Percentiles rank a stretch among this genome's conserved stretches.
phyloP scores from a whole-genome alignment of 2,113 vertebrate species.

The Pagrus major region DNA sequence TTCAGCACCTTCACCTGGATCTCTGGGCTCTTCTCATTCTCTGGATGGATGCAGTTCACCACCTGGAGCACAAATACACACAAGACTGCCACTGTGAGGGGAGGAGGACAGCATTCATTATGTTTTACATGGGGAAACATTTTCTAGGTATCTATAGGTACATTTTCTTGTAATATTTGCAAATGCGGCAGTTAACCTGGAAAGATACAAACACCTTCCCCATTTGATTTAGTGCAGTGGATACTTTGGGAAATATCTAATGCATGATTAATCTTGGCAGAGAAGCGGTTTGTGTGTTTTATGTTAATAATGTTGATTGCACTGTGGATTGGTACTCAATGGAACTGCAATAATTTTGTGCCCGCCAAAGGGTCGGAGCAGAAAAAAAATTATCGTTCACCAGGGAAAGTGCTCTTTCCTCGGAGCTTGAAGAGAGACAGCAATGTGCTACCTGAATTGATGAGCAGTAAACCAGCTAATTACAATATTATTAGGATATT shows the following conservation, averaged over 20 bases:
- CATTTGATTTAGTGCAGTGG: not conserved
- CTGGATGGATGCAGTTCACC: slow-evolving; percentile 96
- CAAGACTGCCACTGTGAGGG: not conserved
- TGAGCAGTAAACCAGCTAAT: slow-evolving; percentile 68
- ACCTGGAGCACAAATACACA: slow-evolving; percentile 84
- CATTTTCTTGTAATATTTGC: not conserved
- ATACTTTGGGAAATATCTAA: not conserved
- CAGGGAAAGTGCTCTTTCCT: slow-evolving; percentile 41
- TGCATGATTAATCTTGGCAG: not conserved
- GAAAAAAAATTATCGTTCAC: slow-evolving; percentile 20
- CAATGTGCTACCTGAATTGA: slow-evolving; percentile 55
- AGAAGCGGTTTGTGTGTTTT: slow-evolving; percentile 20
- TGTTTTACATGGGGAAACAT: not conserved
- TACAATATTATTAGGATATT: slow-evolving; percentile 61
- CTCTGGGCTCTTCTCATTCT: slow-evolving; percentile 94
- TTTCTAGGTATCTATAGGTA: not conserved
- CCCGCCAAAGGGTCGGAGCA: slow-evolving; percentile 28
- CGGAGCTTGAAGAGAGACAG: slow-evolving; percentile 20
- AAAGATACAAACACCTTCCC: not conserved
- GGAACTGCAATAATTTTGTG: slow-evolving; percentile 32
- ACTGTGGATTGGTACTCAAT: slow-evolving; percentile 26
- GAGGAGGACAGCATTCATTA: not conserved
- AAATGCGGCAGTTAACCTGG: not conserved
- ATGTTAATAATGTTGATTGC: slow-evolving; percentile 38
- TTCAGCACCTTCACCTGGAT: slow-evolving; percentile 97